Percentiles rank a stretch among this genome's conserved stretches.
phyloP scores from a whole-genome alignment of 2,797 vertebrate species.

The Phoebastria nigripes region DNA sequence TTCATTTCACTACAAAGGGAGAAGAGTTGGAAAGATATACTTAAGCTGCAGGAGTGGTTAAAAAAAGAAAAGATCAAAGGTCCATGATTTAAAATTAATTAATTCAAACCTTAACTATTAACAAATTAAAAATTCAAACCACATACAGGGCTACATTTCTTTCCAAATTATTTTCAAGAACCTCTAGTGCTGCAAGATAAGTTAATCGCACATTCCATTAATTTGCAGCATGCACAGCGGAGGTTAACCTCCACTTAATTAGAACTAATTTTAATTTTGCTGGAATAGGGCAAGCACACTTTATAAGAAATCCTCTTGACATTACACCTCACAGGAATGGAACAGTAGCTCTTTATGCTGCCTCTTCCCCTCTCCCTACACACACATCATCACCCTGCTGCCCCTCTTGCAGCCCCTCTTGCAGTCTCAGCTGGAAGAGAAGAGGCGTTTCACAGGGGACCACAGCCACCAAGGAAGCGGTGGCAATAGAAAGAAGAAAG shows the following conservation, averaged over 20 bases:
- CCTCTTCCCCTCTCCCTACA: background rate
- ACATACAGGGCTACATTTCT: background rate
- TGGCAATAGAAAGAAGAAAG: background rate
- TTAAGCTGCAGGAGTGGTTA: background rate
- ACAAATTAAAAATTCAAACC: constrained; percentile 46
- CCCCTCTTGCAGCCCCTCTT: fast-evolving
- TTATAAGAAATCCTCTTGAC: background rate
- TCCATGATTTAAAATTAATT: background rate
- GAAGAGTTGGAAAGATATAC: background rate
- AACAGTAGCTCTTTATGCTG: background rate
- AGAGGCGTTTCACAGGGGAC: background rate
- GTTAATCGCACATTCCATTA: constrained; percentile 27
- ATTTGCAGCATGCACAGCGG: background rate
- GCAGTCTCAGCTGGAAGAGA: background rate
- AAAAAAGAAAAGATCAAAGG: constrained; percentile 18
- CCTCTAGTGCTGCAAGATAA: constrained; percentile 7
- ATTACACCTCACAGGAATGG: background rate
- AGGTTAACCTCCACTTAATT: constrained; percentile 65
- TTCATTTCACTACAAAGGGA: background rate
- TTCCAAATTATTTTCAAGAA: constrained; percentile 42
- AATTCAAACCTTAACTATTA: constrained; percentile 3
- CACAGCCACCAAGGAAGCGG: fast-evolving
- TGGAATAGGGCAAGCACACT: background rate
- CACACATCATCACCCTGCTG: background rate
- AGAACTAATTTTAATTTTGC: constrained; percentile 37